Percentiles rank a stretch among this genome's conserved stretches.
Evolutionary conservation across 2,113 vertebrate genomes (phyloP).

Genomic region (Pygoscelis antarcticus): DNA sequence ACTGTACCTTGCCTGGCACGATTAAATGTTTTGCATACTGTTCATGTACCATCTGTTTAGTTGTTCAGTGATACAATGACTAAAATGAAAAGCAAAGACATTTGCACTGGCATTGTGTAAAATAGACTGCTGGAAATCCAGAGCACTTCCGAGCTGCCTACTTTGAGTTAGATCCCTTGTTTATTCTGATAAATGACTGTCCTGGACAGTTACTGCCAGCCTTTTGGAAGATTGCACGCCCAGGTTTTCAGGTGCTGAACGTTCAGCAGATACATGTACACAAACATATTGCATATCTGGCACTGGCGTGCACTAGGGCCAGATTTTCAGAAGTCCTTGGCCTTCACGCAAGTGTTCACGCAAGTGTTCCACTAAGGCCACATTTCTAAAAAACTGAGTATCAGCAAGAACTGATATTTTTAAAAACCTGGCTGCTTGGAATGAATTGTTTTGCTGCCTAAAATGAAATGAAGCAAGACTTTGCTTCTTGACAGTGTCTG

Average conservation of each 20-base stretch:
- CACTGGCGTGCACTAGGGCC: neutral
- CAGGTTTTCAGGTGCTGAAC: neutral
- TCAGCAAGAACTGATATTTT: neutral
- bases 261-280: neutral
- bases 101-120: neutral
- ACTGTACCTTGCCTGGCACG: neutral
- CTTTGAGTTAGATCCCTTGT: neutral
- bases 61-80: neutral
- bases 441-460: neutral
- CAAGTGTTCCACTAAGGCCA: neutral
- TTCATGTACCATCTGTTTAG: slow-evolving; percentile 36
- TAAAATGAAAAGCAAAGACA: neutral
- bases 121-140: neutral
- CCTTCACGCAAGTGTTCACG: neutral
- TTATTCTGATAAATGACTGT: neutral
- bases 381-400: neutral
- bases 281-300: neutral
- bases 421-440: neutral
- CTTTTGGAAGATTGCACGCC: neutral
- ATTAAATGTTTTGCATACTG: slow-evolving; percentile 35
- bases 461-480: neutral
- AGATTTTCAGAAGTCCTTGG: neutral
- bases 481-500: neutral
- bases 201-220: neutral
- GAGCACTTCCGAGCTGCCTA: neutral